phyloP scores from a whole-genome alignment of 2,113 vertebrate species.

The Neolamprologus sp. region DNA sequence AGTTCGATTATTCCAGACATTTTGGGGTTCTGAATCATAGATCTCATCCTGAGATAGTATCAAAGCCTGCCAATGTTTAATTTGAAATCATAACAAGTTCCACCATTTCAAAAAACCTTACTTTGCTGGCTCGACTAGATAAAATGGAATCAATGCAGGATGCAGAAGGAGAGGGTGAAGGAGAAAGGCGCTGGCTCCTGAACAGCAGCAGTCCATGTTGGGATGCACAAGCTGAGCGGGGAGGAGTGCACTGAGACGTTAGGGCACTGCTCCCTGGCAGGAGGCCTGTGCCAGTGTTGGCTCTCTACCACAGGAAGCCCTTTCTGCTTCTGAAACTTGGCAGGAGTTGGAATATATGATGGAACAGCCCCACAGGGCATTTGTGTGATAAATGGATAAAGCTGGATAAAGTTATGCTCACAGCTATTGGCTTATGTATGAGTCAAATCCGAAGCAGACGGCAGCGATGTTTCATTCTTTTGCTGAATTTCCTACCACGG shows the following conservation, averaged over 20 bases:
- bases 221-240: constrained; percentile 14
- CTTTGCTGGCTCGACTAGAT: not conserved
- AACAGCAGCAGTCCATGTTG: constrained; percentile 31
- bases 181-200: constrained; percentile 9
- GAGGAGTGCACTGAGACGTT: not conserved
- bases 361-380: constrained; percentile 36
- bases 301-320: constrained; percentile 35
- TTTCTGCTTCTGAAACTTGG: constrained; percentile 39
- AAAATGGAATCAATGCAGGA: not conserved
- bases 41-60: not conserved
- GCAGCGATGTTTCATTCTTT: not conserved
- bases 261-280: constrained; percentile 36
- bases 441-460: constrained; percentile 11
- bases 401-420: constrained; percentile 37
- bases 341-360: constrained; percentile 35
- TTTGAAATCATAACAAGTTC: not conserved
- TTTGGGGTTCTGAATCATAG: not conserved
- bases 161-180: not conserved
- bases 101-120: not conserved
- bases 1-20: not conserved
- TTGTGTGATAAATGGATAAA: constrained; percentile 50
- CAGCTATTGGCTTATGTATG: constrained; percentile 23
- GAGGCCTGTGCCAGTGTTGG: constrained; percentile 22
- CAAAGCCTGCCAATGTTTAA: not conserved
- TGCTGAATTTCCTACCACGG: not conserved